Percentiles rank a stretch among this genome's conserved stretches.
Evolutionary conservation across 1,140 invertebrate species (phyloP).

Genomic region (Apis florea): DNA sequence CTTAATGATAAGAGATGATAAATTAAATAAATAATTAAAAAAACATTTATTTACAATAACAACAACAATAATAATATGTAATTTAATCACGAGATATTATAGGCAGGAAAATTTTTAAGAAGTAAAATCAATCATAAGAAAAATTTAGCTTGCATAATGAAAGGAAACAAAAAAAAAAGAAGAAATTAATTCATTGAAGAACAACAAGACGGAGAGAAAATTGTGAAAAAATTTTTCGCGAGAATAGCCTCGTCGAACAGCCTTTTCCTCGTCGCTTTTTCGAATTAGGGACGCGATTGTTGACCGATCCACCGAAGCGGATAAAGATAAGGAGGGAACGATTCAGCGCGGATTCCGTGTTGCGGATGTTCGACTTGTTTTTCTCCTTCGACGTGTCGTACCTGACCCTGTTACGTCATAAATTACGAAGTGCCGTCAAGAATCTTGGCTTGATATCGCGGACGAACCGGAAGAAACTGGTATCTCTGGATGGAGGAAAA

Average conservation of each 20-base stretch:
- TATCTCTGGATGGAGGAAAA: neutral
- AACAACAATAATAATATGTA: no score
- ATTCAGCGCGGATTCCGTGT: conserved; percentile 45
- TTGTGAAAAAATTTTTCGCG: conserved; percentile 28
- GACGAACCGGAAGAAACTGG: neutral
- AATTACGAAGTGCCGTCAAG: conserved; percentile 14
- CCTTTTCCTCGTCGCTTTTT: conserved; percentile 34
- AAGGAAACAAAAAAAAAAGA: neutral
- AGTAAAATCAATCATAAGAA: no score
- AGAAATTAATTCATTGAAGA: neutral
- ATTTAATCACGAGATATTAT: no score
- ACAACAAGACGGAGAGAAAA: neutral
- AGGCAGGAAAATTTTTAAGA: no score
- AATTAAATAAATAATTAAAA: no score
- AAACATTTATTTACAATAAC: no score
- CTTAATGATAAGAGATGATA: no score
- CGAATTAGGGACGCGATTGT: conserved; percentile 46
- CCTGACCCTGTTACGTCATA: conserved; percentile 44
- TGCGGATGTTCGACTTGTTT: conserved; percentile 42
- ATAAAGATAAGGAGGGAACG: conserved; percentile 56
- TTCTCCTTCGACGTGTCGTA: conserved; percentile 28
- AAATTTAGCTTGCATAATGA: no score
- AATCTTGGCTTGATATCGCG: neutral
- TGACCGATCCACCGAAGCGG: conserved; percentile 54
- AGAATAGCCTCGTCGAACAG: neutral